Evolutionary conservation across 1,140 invertebrate species (phyloP).

Genomic region (Laupala kohalensis): DNA sequence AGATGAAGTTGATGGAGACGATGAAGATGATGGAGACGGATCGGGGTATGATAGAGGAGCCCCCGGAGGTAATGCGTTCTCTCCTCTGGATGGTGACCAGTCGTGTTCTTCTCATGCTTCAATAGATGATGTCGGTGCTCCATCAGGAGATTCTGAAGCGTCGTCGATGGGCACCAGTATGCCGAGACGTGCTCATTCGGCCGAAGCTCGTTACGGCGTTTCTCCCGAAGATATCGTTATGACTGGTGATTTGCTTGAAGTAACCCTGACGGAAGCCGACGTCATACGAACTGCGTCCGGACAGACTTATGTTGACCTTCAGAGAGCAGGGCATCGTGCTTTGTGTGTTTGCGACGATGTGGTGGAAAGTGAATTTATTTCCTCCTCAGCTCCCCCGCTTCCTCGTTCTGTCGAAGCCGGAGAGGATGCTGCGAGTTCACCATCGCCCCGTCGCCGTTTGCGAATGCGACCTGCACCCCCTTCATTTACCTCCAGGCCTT

Average conservation of each 20-base stretch:
- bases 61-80: neutral
- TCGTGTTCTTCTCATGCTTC: neutral
- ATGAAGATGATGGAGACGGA: neutral
- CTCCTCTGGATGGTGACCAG: neutral
- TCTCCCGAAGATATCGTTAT: conserved; percentile 24
- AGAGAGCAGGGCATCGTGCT: neutral
- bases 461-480: neutral
- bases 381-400: neutral
- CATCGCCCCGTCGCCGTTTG: conserved; percentile 29
- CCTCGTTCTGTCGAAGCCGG: neutral
- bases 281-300: neutral
- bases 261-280: conserved; percentile 23
- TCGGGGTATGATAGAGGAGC: neutral
- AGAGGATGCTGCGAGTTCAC: conserved; percentile 27
- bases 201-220: neutral
- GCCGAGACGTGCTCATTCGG: neutral
- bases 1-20: conserved; percentile 1
- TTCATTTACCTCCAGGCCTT: neutral
- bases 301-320: conserved; percentile 3
- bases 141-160: neutral
- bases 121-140: neutral
- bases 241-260: conserved; percentile 29
- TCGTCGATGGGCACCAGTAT: neutral
- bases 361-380: neutral
- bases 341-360: conserved; percentile 12